These are phyloP conservation scores for Acleris literana DNA, from an alignment of 2,888 invertebrate species.

Conservation along the genomic window DNA sequence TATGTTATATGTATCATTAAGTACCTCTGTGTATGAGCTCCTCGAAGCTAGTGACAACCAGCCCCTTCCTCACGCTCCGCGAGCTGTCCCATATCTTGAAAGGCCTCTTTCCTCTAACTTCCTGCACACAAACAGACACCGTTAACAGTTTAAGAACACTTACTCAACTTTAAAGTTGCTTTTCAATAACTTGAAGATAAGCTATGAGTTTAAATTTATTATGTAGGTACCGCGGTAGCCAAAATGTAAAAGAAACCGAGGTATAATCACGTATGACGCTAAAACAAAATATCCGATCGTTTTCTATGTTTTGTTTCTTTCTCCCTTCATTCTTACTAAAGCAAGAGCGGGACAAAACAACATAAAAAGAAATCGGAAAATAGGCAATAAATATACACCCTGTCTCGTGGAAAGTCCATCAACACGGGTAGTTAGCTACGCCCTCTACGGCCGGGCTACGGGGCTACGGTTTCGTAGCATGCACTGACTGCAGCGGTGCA, in stretches of 20 bases:
- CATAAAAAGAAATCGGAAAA: too few relatives aligned
- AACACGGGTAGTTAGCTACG: constrained; percentile 43
- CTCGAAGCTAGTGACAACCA: constrained; percentile 95
- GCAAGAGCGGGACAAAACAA: too few relatives aligned
- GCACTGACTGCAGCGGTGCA: constrained; percentile 78
- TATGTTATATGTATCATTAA: constrained; percentile 44
- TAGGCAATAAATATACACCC: too few relatives aligned
- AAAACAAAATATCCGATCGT: too few relatives aligned
- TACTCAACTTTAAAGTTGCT: background rate
- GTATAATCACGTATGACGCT: too few relatives aligned
- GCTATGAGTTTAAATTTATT: background rate
- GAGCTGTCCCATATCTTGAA: constrained; percentile 98
- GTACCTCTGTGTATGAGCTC: constrained; percentile 92
- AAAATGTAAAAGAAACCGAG: too few relatives aligned
- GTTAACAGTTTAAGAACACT: background rate
- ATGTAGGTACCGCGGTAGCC: too few relatives aligned
- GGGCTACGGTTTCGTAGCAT: constrained; percentile 51
- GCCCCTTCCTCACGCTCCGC: constrained; percentile 95
- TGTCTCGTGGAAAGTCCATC: background rate
- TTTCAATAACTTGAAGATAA: background rate
- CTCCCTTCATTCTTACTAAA: too few relatives aligned
- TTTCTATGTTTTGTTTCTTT: too few relatives aligned
- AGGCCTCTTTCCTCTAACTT: constrained; percentile 97
- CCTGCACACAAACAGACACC: constrained; percentile 83
- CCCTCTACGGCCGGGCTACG: constrained; percentile 55